These are phyloP conservation scores for Halesus radiatus DNA, from an alignment of 1,140 invertebrate genomes.

Conservation along the genomic window DNA sequence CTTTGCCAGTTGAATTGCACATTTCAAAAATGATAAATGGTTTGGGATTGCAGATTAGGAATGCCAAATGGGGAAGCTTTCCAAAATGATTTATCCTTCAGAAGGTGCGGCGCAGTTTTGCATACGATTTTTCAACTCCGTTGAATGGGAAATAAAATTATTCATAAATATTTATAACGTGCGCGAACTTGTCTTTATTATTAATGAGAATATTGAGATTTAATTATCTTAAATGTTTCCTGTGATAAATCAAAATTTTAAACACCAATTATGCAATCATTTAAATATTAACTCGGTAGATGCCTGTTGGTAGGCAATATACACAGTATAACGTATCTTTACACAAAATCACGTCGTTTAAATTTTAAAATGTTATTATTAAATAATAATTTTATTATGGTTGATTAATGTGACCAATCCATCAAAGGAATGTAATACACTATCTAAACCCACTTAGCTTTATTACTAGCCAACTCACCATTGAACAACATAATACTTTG, in stretches of 20 bases:
- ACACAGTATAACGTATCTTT: no score
- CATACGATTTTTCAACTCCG: conserved; percentile 1
- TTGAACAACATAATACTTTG: no score
- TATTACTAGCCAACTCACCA: no score
- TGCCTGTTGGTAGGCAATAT: no score
- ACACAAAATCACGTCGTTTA: no score
- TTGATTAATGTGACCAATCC: no score
- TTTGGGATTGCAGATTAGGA: conserved; percentile 5
- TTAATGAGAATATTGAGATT: not conserved
- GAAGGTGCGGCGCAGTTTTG: conserved; percentile 16
- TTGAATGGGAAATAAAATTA: not conserved
- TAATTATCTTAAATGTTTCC: not conserved
- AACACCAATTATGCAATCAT: not conserved
- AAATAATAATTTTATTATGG: no score
- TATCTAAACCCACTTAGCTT: no score
- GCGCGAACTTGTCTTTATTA: not conserved
- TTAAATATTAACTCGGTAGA: no score
- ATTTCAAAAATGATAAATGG: conserved; percentile 10
- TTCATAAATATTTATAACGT: not conserved
- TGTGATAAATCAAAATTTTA: not conserved
- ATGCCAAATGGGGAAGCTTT: conserved; percentile 5
- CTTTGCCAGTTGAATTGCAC: not conserved
- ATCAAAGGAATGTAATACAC: no score
- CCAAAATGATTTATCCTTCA: conserved; percentile 1
- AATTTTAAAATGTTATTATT: no score